Evolutionary conservation across 2,113 vertebrate genomes (phyloP).

Genomic region (Abramis brama): DNA sequence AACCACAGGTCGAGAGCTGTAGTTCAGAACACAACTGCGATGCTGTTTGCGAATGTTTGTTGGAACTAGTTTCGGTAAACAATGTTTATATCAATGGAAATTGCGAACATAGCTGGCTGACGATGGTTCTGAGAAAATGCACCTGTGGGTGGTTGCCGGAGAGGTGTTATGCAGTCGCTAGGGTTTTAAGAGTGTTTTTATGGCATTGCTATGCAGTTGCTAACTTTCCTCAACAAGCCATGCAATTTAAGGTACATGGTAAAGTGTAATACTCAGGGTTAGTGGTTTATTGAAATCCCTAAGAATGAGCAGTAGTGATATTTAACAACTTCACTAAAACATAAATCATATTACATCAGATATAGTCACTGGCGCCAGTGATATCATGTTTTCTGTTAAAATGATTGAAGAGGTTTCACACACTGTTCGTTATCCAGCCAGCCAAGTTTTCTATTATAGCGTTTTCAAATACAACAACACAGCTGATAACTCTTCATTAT

Average conservation of each 20-base stretch:
- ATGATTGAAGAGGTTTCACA: conserved; percentile 19
- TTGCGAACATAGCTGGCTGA: too few species aligned
- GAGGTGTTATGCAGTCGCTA: too few species aligned
- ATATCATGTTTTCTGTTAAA: conserved; percentile 38
- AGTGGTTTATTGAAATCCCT: background rate
- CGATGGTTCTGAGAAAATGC: too few species aligned
- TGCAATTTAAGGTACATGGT: background rate
- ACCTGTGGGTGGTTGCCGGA: too few species aligned
- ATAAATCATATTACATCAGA: conserved; percentile 15
- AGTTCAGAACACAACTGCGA: too few species aligned
- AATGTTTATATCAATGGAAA: too few species aligned
- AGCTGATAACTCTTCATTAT: background rate
- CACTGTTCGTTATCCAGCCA: background rate
- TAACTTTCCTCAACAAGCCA: background rate
- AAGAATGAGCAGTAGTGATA: background rate
- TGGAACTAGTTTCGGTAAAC: too few species aligned
- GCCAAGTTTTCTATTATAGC: background rate
- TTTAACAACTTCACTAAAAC: background rate
- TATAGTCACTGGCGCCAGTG: conserved; percentile 16
- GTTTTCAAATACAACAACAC: background rate
- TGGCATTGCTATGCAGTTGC: background rate
- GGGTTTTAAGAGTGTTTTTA: background rate
- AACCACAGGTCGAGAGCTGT: too few species aligned
- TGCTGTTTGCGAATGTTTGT: too few species aligned
- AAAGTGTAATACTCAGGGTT: background rate